These are phyloP conservation scores for Ciconia stormi DNA, from an alignment of 2,113 vertebrate species.

Conservation along the genomic window DNA sequence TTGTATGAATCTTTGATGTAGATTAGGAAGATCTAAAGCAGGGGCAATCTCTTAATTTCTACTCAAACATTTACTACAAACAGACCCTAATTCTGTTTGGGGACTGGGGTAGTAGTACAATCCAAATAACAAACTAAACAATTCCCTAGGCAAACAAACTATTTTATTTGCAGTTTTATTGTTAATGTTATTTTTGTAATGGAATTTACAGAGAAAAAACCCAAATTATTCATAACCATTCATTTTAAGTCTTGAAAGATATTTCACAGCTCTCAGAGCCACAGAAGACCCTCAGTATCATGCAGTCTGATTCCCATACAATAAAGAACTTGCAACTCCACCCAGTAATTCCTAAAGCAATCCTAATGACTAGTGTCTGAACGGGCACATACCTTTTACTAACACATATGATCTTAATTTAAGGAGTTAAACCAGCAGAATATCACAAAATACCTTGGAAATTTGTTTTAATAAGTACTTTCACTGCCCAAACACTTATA, in stretches of 20 bases:
- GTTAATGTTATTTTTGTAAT: slow-evolving; percentile 15
- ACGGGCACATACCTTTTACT: not conserved
- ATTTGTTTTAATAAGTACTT: not conserved
- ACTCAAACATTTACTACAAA: not conserved
- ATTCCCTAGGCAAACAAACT: not conserved
- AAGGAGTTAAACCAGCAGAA: not conserved
- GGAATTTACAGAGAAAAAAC: not conserved
- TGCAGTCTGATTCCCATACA: not conserved
- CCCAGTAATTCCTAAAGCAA: not conserved
- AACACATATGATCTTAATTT: not conserved
- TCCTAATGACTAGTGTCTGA: not conserved
- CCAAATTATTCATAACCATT: not conserved
- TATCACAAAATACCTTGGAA: not conserved
- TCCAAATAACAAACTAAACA: slow-evolving; percentile 5
- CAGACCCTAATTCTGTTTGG: not conserved
- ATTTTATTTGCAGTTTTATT: not conserved
- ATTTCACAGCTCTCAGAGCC: not conserved
- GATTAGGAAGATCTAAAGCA: not conserved
- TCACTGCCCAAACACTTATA: not conserved
- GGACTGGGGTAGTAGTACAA: not conserved
- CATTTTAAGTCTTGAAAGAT: slow-evolving; percentile 32
- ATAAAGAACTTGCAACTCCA: not conserved
- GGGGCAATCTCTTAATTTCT: not conserved
- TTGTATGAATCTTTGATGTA: not conserved
- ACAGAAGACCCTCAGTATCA: not conserved